These are phyloP conservation scores for Buathra laborator DNA, from an alignment of 2,888 invertebrate genomes.

Conservation along the genomic window DNA sequence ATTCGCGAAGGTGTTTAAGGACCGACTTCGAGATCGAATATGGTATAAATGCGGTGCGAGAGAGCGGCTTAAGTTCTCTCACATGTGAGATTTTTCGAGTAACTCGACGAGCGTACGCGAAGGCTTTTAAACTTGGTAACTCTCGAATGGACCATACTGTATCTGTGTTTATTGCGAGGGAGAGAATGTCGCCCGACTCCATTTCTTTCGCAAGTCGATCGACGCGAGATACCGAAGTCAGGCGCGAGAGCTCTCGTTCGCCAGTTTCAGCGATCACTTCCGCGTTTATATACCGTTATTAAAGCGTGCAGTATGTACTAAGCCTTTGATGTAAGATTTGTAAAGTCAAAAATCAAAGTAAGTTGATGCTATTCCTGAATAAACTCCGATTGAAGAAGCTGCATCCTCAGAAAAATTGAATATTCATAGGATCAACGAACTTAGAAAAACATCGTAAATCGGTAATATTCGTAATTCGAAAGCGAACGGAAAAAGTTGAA, in stretches of 20 bases:
- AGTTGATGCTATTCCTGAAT: neutral
- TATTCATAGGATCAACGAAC: neutral
- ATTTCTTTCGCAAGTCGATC: constrained; percentile 75
- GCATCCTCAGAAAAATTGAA: neutral
- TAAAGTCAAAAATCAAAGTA: neutral
- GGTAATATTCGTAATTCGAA: neutral
- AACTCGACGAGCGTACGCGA: constrained; percentile 19
- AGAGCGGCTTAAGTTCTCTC: constrained; percentile 33
- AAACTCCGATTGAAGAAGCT: neutral
- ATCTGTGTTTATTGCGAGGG: constrained; percentile 53
- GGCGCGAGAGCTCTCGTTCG: constrained; percentile 64
- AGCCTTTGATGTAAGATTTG: neutral
- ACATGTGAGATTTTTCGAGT: constrained; percentile 35
- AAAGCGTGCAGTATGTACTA: constrained; percentile 49
- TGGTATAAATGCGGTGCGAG: constrained; percentile 29
- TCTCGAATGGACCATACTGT: constrained; percentile 12
- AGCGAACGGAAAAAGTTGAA: too few relatives aligned
- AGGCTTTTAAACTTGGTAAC: constrained; percentile 26
- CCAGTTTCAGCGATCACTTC: constrained; percentile 74
- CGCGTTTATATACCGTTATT: constrained; percentile 75
- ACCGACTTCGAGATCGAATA: constrained; percentile 44
- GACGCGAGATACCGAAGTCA: constrained; percentile 64
- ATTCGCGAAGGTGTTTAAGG: constrained; percentile 45
- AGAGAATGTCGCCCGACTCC: constrained; percentile 74
- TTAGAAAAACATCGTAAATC: neutral